Conservation (phyloP, 2,113 vertebrate species). For the Menura novaehollandiae region DNA sequence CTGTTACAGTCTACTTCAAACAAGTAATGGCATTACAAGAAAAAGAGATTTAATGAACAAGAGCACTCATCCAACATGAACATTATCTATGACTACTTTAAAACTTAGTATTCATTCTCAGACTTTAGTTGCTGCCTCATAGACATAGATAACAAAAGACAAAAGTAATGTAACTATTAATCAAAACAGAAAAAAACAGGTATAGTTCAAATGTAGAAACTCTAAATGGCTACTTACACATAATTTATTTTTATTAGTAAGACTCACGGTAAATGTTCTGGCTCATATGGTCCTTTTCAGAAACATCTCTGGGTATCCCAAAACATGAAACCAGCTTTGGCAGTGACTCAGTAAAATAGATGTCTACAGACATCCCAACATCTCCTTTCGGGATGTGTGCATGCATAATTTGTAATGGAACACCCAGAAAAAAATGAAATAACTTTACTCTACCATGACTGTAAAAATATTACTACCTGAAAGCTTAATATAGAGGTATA, state of each 20-base stretch:
- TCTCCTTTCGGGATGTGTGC: accelerated
- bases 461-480: neutral
- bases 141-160: constrained; percentile 21
- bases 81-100: constrained; percentile 6
- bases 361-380: neutral
- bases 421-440: neutral
- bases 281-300: constrained; percentile 40
- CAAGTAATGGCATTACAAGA: neutral
- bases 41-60: neutral
- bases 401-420: neutral
- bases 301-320: neutral
- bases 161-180: neutral
- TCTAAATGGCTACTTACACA: constrained; percentile 7
- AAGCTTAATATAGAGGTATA: neutral
- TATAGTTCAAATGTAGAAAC: constrained; percentile 1
- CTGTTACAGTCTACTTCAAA: neutral
- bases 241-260: constrained; percentile 55
- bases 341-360: neutral
- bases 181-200: neutral
- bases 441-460: neutral
- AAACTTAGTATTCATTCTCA: constrained; percentile 11
- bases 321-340: neutral
- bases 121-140: neutral
- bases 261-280: constrained; percentile 30
- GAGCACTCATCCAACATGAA: neutral